phyloP scores from a whole-genome alignment of 2,797 vertebrate genomes.

The Aeoliscus strigatus region DNA sequence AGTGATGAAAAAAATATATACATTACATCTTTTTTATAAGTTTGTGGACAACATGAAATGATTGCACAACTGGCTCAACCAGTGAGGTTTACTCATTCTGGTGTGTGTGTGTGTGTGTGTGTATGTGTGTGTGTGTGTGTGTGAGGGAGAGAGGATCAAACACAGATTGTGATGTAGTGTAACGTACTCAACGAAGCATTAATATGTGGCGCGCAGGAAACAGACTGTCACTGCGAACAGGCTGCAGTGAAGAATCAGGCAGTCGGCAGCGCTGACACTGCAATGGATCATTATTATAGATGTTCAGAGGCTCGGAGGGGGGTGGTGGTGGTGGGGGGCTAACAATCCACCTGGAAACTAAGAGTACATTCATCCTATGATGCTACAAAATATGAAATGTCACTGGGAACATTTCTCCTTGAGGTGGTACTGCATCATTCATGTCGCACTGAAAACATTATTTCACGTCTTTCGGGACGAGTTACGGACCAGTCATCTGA shows the following conservation, averaged over 20 bases:
- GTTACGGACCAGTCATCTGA: neutral
- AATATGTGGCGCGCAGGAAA: conserved; percentile 50
- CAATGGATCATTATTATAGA: conserved; percentile 81
- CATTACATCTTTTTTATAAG: too few species aligned
- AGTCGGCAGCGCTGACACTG: conserved; percentile 62
- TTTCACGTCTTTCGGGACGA: neutral
- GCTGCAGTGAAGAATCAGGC: conserved; percentile 77
- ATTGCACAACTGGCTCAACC: too few species aligned
- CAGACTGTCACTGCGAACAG: conserved; percentile 47
- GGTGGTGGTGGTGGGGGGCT: conserved; percentile 32
- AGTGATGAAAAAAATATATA: too few species aligned
- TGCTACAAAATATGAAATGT: conserved; percentile 27
- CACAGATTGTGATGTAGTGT: conserved; percentile 42
- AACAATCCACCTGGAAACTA: conserved; percentile 45
- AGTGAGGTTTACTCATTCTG: too few species aligned
- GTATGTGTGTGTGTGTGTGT: conserved; percentile 1
- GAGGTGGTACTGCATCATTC: neutral
- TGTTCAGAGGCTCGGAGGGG: conserved; percentile 72
- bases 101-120: neutral
- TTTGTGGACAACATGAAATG: too few species aligned
- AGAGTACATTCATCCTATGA: conserved; percentile 26
- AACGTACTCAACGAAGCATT: conserved; percentile 53
- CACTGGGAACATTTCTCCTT: conserved; percentile 14
- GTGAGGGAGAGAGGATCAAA: conserved; percentile 20
- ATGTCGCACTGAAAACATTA: too few species aligned